These are phyloP conservation scores for Torymus auratus DNA, from an alignment of 2,888 invertebrate species.

Conservation along the genomic window DNA sequence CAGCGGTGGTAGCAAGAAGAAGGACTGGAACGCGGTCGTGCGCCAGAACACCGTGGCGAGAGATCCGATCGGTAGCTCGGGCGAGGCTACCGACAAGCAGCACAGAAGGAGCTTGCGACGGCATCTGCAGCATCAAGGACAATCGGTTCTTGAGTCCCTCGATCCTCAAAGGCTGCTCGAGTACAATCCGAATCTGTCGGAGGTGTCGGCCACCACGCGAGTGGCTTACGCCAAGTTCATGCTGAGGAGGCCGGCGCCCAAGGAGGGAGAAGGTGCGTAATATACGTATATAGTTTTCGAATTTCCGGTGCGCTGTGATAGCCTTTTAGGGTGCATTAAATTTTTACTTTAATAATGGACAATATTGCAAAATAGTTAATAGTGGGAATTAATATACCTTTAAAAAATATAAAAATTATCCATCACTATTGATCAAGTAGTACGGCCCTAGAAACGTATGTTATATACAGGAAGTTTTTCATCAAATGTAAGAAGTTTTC, in stretches of 20 bases:
- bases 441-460: too few relatives aligned
- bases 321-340: too few relatives aligned
- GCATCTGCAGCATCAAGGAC: slow-evolving; percentile 83
- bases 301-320: too few relatives aligned
- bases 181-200: slow-evolving; percentile 88
- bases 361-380: too few relatives aligned
- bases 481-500: too few relatives aligned
- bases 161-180: slow-evolving; percentile 87
- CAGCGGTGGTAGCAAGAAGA: slow-evolving; percentile 79
- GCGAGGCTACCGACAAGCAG: slow-evolving; percentile 82
- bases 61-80: slow-evolving; percentile 89
- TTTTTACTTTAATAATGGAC: too few relatives aligned
- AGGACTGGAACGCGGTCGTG: slow-evolving; percentile 91
- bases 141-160: slow-evolving; percentile 81
- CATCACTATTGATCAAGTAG: too few relatives aligned
- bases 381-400: too few relatives aligned
- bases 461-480: too few relatives aligned
- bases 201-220: slow-evolving; percentile 86
- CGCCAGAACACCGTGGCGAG: slow-evolving; percentile 83
- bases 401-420: too few relatives aligned
- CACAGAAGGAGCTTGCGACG: slow-evolving; percentile 85
- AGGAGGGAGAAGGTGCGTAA: slow-evolving; percentile 11
- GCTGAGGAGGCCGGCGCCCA: slow-evolving; percentile 81
- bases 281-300: too few relatives aligned
- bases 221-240: slow-evolving; percentile 94